phyloP scores from a whole-genome alignment of 2,888 invertebrate species.

The Ichneumon xanthorius region DNA sequence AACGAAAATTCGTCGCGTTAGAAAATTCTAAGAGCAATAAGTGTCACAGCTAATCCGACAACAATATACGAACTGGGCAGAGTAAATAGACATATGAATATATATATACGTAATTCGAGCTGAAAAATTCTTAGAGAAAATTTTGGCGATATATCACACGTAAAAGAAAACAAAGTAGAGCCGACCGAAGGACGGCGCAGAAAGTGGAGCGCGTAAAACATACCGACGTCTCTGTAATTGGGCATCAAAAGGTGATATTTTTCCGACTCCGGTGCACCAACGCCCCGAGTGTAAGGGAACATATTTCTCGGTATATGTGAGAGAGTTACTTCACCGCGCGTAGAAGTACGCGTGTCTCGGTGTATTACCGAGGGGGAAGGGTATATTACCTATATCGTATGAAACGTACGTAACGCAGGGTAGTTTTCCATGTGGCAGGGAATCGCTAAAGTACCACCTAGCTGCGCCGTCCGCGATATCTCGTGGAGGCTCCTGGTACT shows the following conservation, averaged over 20 bases:
- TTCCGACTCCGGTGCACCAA: constrained; percentile 24
- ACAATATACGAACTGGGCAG: too few species aligned
- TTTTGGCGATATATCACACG: not conserved
- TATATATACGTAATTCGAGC: not conserved
- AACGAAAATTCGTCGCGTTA: too few species aligned
- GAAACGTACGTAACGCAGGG: constrained; percentile 21
- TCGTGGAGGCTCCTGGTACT: constrained; percentile 17
- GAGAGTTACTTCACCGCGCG: not conserved
- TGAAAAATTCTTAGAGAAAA: not conserved
- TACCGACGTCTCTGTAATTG: constrained; percentile 78
- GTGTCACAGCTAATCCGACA: too few species aligned
- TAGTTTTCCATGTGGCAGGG: not conserved
- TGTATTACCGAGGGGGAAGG: not conserved
- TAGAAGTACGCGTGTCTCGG: not conserved
- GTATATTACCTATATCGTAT: constrained; percentile 4
- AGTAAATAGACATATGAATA: too few species aligned
- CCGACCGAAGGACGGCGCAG: not conserved
- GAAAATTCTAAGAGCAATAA: too few species aligned
- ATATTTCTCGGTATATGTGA: constrained; percentile 24
- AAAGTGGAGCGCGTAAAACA: constrained; percentile 70
- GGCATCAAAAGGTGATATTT: constrained; percentile 81
- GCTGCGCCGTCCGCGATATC: constrained; percentile 20
- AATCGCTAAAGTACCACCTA: constrained; percentile 16
- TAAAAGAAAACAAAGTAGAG: constrained; percentile 8
- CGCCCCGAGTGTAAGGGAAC: constrained; percentile 36